Base-by-base conservation (phyloP, 2,888 invertebrate genomes). In the Criorhina ranunculi region DNA sequence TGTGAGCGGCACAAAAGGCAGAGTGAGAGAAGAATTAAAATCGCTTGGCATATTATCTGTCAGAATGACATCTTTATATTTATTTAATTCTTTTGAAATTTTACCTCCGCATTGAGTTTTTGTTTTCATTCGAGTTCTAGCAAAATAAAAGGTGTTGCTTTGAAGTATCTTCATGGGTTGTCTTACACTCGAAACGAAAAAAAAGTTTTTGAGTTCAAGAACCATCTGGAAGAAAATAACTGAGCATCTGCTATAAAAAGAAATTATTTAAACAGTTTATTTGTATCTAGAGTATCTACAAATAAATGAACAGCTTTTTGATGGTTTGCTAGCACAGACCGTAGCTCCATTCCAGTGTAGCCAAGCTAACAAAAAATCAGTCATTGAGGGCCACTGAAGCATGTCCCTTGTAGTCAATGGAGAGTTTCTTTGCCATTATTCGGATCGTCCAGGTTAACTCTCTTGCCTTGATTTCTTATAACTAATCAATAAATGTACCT, bases 21-120 rank as follows among this genome's bases (percentile, higher is more conserved):
- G 35, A 62, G 40, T 59, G 31, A 37, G 19, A 49, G 29, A 31
- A 62, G n/a, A 62, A 70, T 49, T 44, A 4, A 31, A 60, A 70
- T 69, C 40, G 49, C 46, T 75, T 66, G 59, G 19, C 35, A 49
- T 57, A 42, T 40, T 62, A 78, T 78, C 70, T 70, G 64, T 29
- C 64, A 69, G 40, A 64, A 11, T 70, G 73, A 85, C 75, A 85
- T 85, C 85, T 85, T 85, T 76, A 85, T 85, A 64, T 64, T 62
- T 40, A 62, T 78, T 77, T 77, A 60, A 83, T 67, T 83, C 83
- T 79, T 79, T 83, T 83, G 78, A 78, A 76, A 60, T 59, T 33
- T 37, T 55, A 60, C 51, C 53, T 66, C 31, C n/a, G 31, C 17
- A 37, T 46, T 40, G 17, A 2, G 40, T 64, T 42, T 57, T 57